Base-by-base conservation (phyloP, 1,140 invertebrate species). In the Hycleus cichorii region DNA sequence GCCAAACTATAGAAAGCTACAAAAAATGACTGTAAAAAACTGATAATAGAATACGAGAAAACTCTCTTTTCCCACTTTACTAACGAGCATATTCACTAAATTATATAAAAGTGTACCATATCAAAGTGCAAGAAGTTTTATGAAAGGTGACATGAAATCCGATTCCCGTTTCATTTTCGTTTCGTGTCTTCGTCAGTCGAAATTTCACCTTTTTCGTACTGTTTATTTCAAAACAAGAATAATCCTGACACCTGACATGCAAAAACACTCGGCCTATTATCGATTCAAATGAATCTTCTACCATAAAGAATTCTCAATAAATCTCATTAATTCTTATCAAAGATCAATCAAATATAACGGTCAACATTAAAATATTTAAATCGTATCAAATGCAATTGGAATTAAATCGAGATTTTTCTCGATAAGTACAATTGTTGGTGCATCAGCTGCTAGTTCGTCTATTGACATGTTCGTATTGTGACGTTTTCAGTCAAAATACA, bases 41-140 rank as follows among this genome's bases (percentile, higher is more conserved):
- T 32, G 32, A 4, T 4, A 32, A 32, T 32, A 32, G 32, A 32
- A 32, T 7, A 7, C 0, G 32, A 32, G 32, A 5, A 32, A 32
- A 32, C 7, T 32, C 32, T 7, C 32, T 32, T 32, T 32, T 32
- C 32, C 32, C 32, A 5, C 4, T 32, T 32, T 32, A 32, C 32
- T 59, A 59, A 59, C 58, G 49, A 59, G 58, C 58, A 39, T 54
- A 59, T 59, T 59, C 49, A 54, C 50, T 39, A 48, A 54, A 59
- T 59, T 59, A 59, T 44, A 59, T 49, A 59, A 59, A 59, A 59
- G 58, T 59, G 46, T 59, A 59, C 50, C 51, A 55, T 59, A 59
- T 59, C 58, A 59, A 59, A 59, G 58, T 48, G 49, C 52, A 58
- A 32, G 7, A 32, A 58, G 39, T 50, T 52, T 49, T 54, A 59